A percentile compares a stretch with the other conserved stretches of the same genome.
phyloP scores from a whole-genome alignment of 2,888 invertebrate genomes.

The Synergus itoensis region DNA sequence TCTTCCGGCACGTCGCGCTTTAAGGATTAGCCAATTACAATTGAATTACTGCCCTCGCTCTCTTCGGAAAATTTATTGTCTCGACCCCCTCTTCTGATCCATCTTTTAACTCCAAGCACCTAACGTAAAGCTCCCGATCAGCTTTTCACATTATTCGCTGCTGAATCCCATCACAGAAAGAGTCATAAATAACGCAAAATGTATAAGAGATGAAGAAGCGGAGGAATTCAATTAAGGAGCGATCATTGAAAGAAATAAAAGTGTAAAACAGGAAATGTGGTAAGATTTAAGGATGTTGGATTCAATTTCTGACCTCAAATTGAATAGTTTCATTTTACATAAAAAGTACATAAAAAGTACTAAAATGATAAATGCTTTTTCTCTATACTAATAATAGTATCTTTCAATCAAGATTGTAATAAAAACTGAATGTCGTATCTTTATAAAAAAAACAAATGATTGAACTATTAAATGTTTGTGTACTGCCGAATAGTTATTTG shows the following conservation, averaged over 20 bases:
- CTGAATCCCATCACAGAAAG: not conserved
- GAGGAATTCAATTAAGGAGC: not conserved
- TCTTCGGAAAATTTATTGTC: constrained; percentile 60
- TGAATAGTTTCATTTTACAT: too few relatives aligned
- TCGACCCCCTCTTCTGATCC: constrained; percentile 43
- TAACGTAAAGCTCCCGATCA: constrained; percentile 4
- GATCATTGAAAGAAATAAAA: not conserved
- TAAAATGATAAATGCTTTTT: too few relatives aligned
- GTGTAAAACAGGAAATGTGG: not conserved
- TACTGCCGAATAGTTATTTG: too few relatives aligned
- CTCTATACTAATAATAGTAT: too few relatives aligned
- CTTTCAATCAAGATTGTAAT: not conserved
- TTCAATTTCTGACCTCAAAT: too few relatives aligned
- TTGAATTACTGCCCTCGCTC: constrained; percentile 70
- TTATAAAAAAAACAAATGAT: not conserved
- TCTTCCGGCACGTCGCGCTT: constrained; percentile 64
- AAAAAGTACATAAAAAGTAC: too few relatives aligned
- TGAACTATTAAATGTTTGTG: not conserved
- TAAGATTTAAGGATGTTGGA: not conserved
- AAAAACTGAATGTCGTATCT: not conserved
- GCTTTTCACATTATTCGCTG: not conserved
- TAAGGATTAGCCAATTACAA: constrained; percentile 77
- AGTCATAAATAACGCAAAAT: not conserved
- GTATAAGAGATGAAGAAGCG: not conserved
- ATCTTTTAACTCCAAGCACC: constrained; percentile 27